phyloP scores from a whole-genome alignment of 2,797 vertebrate genomes.

The Buceros bicornis region DNA sequence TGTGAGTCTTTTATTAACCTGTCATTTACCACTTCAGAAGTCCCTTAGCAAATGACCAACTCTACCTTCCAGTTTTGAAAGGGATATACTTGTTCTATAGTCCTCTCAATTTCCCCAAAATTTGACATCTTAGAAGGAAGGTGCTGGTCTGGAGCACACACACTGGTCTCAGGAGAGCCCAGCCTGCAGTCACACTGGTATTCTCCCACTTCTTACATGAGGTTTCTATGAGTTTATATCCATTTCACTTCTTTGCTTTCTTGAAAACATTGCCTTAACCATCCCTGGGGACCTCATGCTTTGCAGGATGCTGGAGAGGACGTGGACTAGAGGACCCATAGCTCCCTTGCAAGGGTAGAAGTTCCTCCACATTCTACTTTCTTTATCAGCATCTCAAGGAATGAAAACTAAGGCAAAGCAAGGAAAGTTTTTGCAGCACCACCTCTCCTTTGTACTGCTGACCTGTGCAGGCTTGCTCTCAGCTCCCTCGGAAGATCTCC shows the following conservation, averaged over 20 bases:
- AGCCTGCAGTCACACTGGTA: background rate
- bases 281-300: fast-evolving
- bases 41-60: background rate
- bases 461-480: fast-evolving
- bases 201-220: background rate
- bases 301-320: background rate
- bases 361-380: background rate
- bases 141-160: background rate
- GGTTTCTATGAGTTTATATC: background rate
- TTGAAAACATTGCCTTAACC: background rate
- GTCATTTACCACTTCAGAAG: background rate
- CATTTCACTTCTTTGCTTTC: background rate
- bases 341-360: background rate
- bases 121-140: background rate
- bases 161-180: background rate
- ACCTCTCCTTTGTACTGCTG: background rate
- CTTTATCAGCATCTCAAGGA: background rate
- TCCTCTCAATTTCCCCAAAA: background rate
- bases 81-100: background rate
- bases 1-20: background rate
- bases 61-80: background rate
- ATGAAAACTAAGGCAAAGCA: background rate
- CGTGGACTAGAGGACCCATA: background rate
- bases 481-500: background rate
- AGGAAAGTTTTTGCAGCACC: background rate